Base-by-base conservation (phyloP, 2,113 vertebrate genomes). In the Limnothrissa miodon region DNA sequence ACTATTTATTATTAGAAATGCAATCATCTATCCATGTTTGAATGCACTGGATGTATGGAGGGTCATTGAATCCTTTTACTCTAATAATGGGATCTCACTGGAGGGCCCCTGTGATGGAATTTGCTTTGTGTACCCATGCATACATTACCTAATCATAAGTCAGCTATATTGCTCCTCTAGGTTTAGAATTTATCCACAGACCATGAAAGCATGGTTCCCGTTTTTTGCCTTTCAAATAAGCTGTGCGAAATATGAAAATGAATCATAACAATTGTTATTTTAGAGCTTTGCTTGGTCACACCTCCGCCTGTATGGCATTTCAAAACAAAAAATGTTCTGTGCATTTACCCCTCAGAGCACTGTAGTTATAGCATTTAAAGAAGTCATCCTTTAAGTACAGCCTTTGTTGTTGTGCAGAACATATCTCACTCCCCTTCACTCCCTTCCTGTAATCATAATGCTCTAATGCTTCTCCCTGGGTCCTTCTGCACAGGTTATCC, bases 401-500 rank as follows among this genome's bases (percentile, higher is more conserved):
- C 4, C 66, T 74, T 74, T 33, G 66, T 13, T 74, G 66, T 74
- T 4, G 29, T 5, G 33, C 66, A 17, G 13, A 11, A 39, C 6
- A 36, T 74, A 74, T 74, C 2, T 36, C 23, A 45, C 78, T 83
- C 82, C 85, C 78, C 79, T 85, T 80, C 81, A 62, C 29, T 86
- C 39, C 36, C 44, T 78, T 7, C 78, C 46, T 84, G 81, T 39
- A 62, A 51, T 7, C 2, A 15, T 19, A 23, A 23, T 46, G 29
- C 15, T 3, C 0, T 80, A 42, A 42, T 6, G 42, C 21, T 46
- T 70, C 33, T 66, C 39, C 29, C 5, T 29, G 39, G n/a, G 25
- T 66, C 91, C 90, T n/a, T n/a, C n/a, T n/a, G n/a, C 1, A 70
- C 83, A 99, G 98, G 94, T 99, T 66, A 96, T 99, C 90, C 91